Conservation (phyloP, 1,140 invertebrate genomes). For the Leptopilina boulardi region DNA sequence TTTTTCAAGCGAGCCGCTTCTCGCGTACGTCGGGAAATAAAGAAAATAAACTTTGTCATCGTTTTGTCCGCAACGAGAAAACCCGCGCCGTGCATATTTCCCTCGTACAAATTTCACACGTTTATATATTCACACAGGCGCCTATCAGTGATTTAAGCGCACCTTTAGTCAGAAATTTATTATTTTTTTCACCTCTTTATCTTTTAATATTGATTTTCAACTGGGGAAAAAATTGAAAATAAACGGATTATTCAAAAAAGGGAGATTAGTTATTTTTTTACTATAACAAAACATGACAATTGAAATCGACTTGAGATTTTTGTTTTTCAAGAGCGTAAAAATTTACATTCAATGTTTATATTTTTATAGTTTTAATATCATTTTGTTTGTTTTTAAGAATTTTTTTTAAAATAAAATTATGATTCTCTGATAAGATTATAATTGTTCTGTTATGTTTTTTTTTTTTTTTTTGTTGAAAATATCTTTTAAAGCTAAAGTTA, state of each 20-base stretch:
- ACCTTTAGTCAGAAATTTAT: conserved; percentile 42
- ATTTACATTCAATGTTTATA: neutral
- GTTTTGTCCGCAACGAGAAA: conserved; percentile 39
- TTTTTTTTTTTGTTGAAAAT: neutral
- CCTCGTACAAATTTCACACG: conserved; percentile 24
- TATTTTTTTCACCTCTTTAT: conserved; percentile 38
- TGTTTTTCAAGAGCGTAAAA: neutral
- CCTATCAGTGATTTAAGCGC: conserved; percentile 57
- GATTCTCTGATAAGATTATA: neutral
- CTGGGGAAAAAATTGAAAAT: neutral
- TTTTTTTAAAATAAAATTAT: neutral
- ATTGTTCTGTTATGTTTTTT: neutral
- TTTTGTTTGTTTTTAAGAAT: neutral
- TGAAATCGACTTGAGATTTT: neutral
- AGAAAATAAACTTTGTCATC: conserved; percentile 66
- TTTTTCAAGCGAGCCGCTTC: conserved; percentile 56
- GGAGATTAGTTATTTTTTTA: neutral
- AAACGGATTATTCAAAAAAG: neutral
- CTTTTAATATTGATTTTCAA: conserved; percentile 9
- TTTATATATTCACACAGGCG: conserved; percentile 20
- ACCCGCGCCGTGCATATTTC: neutral
- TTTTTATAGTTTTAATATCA: neutral
- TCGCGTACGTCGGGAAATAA: conserved; percentile 52
- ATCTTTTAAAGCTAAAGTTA: neutral
- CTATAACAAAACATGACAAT: neutral